These are phyloP conservation scores for Acrobasis suavella DNA, from an alignment of 2,888 invertebrate species.

Conservation along the genomic window DNA sequence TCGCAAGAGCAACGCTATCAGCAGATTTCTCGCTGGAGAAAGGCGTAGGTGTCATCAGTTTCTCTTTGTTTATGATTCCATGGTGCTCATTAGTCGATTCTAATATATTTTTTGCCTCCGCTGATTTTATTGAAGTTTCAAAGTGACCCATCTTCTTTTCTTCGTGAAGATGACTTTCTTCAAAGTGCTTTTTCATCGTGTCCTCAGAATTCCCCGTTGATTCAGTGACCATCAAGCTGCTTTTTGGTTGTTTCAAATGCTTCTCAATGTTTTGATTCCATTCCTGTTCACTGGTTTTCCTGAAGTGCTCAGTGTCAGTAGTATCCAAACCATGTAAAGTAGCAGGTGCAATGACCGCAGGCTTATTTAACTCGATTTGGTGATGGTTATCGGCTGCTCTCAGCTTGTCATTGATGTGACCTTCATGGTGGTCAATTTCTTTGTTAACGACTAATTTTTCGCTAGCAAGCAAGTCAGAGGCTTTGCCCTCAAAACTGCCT, in stretches of 20 bases:
- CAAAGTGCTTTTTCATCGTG: conserved; percentile 2
- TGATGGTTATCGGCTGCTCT: background rate
- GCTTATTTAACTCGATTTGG: background rate
- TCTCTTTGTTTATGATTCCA: background rate
- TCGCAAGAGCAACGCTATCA: background rate
- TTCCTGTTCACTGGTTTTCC: conserved; percentile 6
- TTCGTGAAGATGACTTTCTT: conserved; percentile 2
- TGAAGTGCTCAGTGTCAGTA: conserved; percentile 4
- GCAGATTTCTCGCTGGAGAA: conserved; percentile 13
- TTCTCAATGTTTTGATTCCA: background rate
- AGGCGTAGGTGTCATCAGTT: conserved; percentile 6
- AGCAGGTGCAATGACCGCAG: background rate
- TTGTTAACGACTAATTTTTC: background rate
- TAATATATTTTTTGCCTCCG: background rate
- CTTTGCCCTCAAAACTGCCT: background rate
- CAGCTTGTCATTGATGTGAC: background rate
- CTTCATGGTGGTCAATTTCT: conserved; percentile 8
- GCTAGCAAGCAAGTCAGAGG: background rate
- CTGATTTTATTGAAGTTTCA: conserved; percentile 19
- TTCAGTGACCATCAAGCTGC: background rate
- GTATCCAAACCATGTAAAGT: background rate
- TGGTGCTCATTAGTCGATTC: conserved; percentile 1
- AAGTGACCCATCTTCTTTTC: background rate
- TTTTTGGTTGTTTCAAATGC: conserved; percentile 7
- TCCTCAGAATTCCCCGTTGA: background rate